phyloP scores from a whole-genome alignment of 1,140 invertebrate species.

The Melipona quadrifasciata region DNA sequence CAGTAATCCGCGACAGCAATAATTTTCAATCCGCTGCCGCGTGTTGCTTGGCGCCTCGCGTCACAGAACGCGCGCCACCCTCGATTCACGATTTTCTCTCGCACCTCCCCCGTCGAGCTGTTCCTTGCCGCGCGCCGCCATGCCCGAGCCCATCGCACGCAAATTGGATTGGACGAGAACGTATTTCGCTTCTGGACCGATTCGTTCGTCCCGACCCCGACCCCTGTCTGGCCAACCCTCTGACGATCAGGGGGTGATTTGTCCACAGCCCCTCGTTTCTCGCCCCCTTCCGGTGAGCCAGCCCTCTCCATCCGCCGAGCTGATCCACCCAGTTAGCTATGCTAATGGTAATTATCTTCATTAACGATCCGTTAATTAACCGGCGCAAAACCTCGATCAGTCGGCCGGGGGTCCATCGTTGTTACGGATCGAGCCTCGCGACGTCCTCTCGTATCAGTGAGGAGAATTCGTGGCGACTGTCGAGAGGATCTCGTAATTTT shows the following conservation, averaged over 20 bases:
- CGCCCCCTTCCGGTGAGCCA: not conserved
- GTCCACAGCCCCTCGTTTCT: conserved; percentile 24
- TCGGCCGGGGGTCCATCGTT: not conserved
- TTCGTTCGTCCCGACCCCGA: conserved; percentile 29
- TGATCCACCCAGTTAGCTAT: conserved; percentile 45
- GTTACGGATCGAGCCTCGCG: not conserved
- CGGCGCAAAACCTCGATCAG: conserved; percentile 43
- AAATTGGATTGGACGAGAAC: conserved; percentile 71
- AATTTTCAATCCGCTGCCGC: conserved; percentile 67
- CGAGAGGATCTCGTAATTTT: too few relatives aligned
- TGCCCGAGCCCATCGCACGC: conserved; percentile 35
- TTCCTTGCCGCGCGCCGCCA: conserved; percentile 20
- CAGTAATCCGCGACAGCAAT: conserved; percentile 69
- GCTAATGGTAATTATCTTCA: conserved; percentile 66
- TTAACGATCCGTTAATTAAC: conserved; percentile 64
- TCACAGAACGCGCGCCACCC: not conserved
- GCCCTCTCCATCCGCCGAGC: not conserved
- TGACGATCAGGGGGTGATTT: conserved; percentile 18
- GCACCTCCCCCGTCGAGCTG: not conserved
- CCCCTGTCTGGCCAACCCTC: conserved; percentile 1
- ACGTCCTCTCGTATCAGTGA: not conserved
- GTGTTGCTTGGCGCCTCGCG: conserved; percentile 12
- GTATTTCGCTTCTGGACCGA: conserved; percentile 50
- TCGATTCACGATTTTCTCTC: conserved; percentile 2
- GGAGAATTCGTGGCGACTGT: not conserved